These are phyloP conservation scores for Rhingia rostrata DNA, from an alignment of 2,888 invertebrate species.

Conservation along the genomic window DNA sequence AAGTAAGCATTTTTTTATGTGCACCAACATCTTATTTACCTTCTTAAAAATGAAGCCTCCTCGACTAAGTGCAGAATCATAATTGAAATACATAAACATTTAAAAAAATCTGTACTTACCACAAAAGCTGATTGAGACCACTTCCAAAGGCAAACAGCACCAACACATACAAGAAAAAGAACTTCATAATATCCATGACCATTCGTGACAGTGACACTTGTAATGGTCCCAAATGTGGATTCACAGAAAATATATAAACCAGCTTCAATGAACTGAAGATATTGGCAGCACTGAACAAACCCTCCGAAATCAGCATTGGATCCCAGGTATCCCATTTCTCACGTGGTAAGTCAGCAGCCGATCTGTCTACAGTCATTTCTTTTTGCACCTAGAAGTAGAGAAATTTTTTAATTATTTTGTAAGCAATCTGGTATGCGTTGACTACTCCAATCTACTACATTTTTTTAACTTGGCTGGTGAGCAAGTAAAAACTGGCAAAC, in stretches of 20 bases:
- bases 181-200: constrained; percentile 98
- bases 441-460: no score
- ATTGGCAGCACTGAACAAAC: constrained; percentile 98
- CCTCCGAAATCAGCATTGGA: constrained; percentile 98
- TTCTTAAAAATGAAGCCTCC: no score
- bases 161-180: constrained; percentile 95
- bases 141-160: constrained; percentile 98
- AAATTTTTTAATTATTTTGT: constrained; percentile 78
- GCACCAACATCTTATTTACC: no score
- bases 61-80: not conserved
- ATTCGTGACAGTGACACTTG: constrained; percentile 97
- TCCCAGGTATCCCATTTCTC: constrained; percentile 99
- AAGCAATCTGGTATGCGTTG: no score
- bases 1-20: no score
- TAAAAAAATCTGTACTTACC: constrained; percentile 76
- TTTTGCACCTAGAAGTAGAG: constrained; percentile 88
- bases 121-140: constrained; percentile 85
- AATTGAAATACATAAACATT: not conserved
- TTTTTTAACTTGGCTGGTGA: no score
- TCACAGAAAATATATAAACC: constrained; percentile 98
- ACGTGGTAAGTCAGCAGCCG: constrained; percentile 88
- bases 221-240: constrained; percentile 97
- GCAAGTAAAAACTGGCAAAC: no score
- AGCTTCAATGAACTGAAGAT: constrained; percentile 98
- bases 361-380: constrained; percentile 86